These are phyloP conservation scores for Stenurella melanura DNA, from an alignment of 2,888 invertebrate species.

Conservation along the genomic window DNA sequence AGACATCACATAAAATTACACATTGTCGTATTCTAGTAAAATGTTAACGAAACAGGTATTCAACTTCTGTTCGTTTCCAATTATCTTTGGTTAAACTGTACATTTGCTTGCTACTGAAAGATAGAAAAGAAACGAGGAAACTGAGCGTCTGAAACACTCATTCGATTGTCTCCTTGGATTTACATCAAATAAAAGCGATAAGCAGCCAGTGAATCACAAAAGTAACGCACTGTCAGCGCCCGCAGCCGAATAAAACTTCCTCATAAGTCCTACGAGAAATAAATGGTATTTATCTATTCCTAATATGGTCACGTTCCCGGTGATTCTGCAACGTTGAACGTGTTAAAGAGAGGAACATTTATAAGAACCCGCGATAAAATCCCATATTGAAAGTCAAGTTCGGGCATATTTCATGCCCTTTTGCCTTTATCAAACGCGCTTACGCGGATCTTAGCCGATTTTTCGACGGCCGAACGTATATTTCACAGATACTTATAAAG, in stretches of 20 bases:
- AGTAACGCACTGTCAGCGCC: slow-evolving; percentile 5
- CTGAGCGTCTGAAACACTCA: background rate
- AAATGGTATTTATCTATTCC: slow-evolving; percentile 29
- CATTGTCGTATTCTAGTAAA: no score
- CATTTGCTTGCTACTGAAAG: no score
- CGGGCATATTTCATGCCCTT: slow-evolving; percentile 45
- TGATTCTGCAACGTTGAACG: slow-evolving; percentile 31
- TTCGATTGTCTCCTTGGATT: background rate
- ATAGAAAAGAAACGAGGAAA: background rate
- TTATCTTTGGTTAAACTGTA: no score
- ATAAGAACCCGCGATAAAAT: slow-evolving; percentile 46
- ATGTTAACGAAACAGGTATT: no score
- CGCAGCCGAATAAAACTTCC: background rate
- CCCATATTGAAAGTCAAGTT: slow-evolving; percentile 49
- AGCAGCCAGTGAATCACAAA: background rate
- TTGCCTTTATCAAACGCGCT: slow-evolving; percentile 45
- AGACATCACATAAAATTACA: no score
- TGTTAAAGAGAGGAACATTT: slow-evolving; percentile 47
- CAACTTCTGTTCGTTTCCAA: no score
- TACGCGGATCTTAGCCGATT: slow-evolving; percentile 44
- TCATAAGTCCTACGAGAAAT: slow-evolving; percentile 10
- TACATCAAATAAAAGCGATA: slow-evolving; percentile 23
- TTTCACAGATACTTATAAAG: slow-evolving; percentile 4
- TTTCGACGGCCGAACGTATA: slow-evolving; percentile 13
- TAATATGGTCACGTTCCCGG: slow-evolving; percentile 26